A percentile compares a stretch with the other conserved stretches of the same genome.
These are phyloP conservation scores for Achatina immaculata DNA, from an alignment of 1,140 invertebrate genomes.

Conservation along the genomic window DNA sequence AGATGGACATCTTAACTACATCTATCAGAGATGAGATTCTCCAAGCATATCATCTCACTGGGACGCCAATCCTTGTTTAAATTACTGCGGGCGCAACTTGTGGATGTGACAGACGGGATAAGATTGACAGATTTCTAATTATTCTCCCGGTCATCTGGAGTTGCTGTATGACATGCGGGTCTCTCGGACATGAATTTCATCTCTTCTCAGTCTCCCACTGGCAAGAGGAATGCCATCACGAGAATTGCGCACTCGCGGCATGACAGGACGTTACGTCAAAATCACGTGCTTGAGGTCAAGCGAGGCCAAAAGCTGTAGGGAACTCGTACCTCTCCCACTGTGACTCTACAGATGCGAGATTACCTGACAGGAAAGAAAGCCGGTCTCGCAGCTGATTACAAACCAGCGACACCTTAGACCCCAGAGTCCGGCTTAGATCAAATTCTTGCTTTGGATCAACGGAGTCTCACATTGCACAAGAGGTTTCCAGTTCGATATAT, in stretches of 20 bases:
- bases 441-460: background rate
- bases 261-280: conserved; percentile 21
- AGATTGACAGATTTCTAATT: conserved; percentile 23
- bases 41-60: background rate
- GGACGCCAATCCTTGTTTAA: background rate
- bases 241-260: background rate
- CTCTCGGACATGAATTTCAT: conserved; percentile 25
- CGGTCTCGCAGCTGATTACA: background rate
- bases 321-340: background rate
- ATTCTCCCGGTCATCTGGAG: background rate
- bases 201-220: background rate
- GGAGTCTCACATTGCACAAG: too few relatives aligned
- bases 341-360: background rate
- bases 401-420: background rate
- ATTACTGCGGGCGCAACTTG: background rate
- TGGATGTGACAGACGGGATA: conserved; percentile 1
- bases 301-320: background rate
- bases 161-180: conserved; percentile 10
- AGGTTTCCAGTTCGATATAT: too few relatives aligned
- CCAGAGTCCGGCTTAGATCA: background rate
- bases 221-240: background rate
- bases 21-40: conserved; percentile 3
- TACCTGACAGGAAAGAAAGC: background rate
- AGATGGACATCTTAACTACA: background rate
- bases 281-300: conserved; percentile 23